phyloP scores from a whole-genome alignment of 2,113 vertebrate species.

The Todiramphus saurophagus region DNA sequence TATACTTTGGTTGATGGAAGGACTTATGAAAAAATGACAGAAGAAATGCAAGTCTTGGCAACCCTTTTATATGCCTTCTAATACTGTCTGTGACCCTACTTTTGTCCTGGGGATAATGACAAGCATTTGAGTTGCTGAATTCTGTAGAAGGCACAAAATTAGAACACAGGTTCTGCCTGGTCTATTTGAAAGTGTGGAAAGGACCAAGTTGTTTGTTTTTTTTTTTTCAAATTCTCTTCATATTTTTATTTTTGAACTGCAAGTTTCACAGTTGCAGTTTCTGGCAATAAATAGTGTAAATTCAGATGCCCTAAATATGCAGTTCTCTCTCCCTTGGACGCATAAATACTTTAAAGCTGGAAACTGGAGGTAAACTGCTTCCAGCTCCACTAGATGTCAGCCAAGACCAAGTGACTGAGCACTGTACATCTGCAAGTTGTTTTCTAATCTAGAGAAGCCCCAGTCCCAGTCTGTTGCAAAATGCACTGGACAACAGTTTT shows the following conservation, averaged over 20 bases:
- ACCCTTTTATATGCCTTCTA: background rate
- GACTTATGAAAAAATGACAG: background rate
- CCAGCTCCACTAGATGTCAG: conserved; percentile 65
- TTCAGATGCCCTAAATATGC: background rate
- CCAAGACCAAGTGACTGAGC: conserved; percentile 3
- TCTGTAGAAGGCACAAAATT: background rate
- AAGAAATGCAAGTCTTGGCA: background rate
- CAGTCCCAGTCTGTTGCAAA: background rate
- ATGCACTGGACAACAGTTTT: background rate
- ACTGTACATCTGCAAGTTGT: background rate
- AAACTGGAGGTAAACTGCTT: background rate
- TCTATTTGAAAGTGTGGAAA: background rate
- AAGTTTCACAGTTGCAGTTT: background rate
- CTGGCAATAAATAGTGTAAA: background rate
- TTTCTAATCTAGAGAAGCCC: background rate
- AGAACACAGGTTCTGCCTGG: background rate
- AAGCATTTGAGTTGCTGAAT: background rate
- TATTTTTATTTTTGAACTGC: background rate
- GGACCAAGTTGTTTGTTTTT: background rate
- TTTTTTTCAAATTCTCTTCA: background rate
- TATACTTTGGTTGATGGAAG: background rate
- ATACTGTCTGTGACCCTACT: background rate
- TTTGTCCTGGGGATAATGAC: background rate
- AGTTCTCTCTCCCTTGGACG: background rate
- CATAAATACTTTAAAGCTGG: background rate